phyloP scores from a whole-genome alignment of 2,888 invertebrate species.

The Gari tellinella region DNA sequence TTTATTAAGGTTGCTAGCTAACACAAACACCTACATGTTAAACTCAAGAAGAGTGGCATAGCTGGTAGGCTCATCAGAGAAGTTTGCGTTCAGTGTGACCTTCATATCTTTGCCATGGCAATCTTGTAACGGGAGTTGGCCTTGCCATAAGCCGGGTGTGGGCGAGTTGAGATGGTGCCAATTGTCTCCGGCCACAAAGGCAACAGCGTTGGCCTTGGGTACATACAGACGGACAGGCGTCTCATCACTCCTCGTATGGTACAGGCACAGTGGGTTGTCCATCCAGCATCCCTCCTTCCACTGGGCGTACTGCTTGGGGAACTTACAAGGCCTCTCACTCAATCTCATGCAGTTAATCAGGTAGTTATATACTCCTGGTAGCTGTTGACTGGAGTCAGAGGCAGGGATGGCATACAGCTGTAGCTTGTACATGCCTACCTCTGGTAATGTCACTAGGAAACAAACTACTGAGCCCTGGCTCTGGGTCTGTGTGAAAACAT shows the following conservation, averaged over 20 bases:
- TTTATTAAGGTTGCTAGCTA: not conserved
- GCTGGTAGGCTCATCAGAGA: slow-evolving; percentile 81
- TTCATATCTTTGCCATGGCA: slow-evolving; percentile 74
- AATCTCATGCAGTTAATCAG: slow-evolving; percentile 80
- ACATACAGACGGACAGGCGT: slow-evolving; percentile 80
- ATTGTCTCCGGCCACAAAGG: slow-evolving; percentile 82
- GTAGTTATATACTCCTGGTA: slow-evolving; percentile 84
- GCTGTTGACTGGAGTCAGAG: slow-evolving; percentile 80
- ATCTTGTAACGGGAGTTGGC: slow-evolving; percentile 74
- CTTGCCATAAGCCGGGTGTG: slow-evolving; percentile 78
- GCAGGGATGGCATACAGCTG: slow-evolving; percentile 83
- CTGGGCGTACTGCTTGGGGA: slow-evolving; percentile 84
- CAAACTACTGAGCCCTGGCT: slow-evolving; percentile 70
- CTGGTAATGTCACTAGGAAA: slow-evolving; percentile 78
- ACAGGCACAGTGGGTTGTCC: slow-evolving; percentile 76
- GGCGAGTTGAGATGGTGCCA: slow-evolving; percentile 82
- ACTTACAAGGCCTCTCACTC: slow-evolving; percentile 73
- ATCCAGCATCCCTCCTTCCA: slow-evolving; percentile 85
- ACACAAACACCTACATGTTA: slow-evolving; percentile 44
- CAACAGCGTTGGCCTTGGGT: slow-evolving; percentile 82
- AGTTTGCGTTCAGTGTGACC: slow-evolving; percentile 83
- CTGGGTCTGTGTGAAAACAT: slow-evolving; percentile 80
- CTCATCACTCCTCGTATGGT: slow-evolving; percentile 62
- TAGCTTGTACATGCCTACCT: slow-evolving; percentile 83
- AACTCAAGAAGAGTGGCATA: slow-evolving; percentile 84